These are phyloP conservation scores for Acrobasis suavella DNA, from an alignment of 2,888 invertebrate genomes.

Conservation along the genomic window DNA sequence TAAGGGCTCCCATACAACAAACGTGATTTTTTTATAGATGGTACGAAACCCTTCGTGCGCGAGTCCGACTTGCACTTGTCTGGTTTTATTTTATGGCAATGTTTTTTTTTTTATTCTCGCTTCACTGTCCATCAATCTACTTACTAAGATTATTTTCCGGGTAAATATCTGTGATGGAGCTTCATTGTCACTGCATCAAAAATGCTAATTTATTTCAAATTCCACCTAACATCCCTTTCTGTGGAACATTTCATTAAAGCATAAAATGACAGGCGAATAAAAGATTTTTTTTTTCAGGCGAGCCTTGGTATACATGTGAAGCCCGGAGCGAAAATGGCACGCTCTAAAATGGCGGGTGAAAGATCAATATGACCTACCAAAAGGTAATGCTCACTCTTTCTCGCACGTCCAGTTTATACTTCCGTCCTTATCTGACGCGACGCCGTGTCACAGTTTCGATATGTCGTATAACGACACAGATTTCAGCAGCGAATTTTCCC, in stretches of 20 bases:
- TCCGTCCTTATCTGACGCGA: slow-evolving; percentile 58
- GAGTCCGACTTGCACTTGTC: no score
- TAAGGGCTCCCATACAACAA: no score
- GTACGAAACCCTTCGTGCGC: no score
- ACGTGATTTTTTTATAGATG: no score
- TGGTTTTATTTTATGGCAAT: no score
- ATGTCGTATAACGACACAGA: slow-evolving; percentile 70
- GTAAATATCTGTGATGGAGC: slow-evolving; percentile 38
- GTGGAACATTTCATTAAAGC: slow-evolving; percentile 75
- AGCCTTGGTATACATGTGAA: slow-evolving; percentile 69
- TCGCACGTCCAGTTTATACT: slow-evolving; percentile 38
- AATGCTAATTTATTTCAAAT: slow-evolving; percentile 70
- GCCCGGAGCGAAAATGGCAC: slow-evolving; percentile 76
- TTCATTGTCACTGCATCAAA: slow-evolving; percentile 65
- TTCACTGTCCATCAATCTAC: not conserved
- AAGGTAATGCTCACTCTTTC: slow-evolving; percentile 62
- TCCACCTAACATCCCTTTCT: slow-evolving; percentile 56
- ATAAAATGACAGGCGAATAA: slow-evolving; percentile 74
- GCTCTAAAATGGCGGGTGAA: slow-evolving; percentile 80
- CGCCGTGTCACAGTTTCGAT: slow-evolving; percentile 63
- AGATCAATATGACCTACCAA: slow-evolving; percentile 82
- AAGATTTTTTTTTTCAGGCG: slow-evolving; percentile 62
- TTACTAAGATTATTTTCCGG: not conserved
- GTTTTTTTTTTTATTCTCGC: no score
- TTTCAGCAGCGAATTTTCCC: slow-evolving; percentile 65